Conservation (phyloP, 2,888 invertebrate genomes). For the Coremacera marginata region DNA sequence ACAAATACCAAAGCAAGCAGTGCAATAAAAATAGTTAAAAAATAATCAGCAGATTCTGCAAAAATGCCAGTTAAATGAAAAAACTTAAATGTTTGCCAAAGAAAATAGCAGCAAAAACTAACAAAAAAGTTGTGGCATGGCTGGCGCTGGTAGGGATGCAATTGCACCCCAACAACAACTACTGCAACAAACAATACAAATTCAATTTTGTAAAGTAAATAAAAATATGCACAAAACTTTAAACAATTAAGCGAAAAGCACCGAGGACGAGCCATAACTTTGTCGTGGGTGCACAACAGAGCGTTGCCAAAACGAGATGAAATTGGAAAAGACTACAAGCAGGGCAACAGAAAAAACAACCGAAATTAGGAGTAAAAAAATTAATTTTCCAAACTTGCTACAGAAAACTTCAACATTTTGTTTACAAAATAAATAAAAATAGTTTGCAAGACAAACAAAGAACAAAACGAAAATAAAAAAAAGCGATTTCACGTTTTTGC, state of each 20-base stretch:
- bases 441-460: constrained; percentile 7
- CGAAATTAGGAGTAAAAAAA: constrained; percentile 1
- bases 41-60: too few species aligned
- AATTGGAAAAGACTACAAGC: constrained; percentile 35
- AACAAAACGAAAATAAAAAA: not conserved
- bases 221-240: constrained; percentile 42
- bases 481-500: too few species aligned
- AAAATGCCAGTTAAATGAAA: too few species aligned
- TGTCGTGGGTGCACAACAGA: not conserved
- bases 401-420: too few species aligned
- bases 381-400: not conserved
- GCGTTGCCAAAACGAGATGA: not conserved
- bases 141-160: too few species aligned
- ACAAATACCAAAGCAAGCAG: too few species aligned
- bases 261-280: not conserved
- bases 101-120: too few species aligned
- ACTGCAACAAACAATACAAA: too few species aligned
- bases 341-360: constrained; percentile 34
- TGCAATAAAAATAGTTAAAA: too few species aligned
- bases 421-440: not conserved
- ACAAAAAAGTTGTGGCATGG: too few species aligned
- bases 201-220: constrained; percentile 25
- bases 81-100: too few species aligned
- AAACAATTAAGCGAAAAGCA: constrained; percentile 27
- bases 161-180: too few species aligned